Base-by-base conservation (phyloP, 2,113 vertebrate genomes). In the Garra rufa region DNA sequence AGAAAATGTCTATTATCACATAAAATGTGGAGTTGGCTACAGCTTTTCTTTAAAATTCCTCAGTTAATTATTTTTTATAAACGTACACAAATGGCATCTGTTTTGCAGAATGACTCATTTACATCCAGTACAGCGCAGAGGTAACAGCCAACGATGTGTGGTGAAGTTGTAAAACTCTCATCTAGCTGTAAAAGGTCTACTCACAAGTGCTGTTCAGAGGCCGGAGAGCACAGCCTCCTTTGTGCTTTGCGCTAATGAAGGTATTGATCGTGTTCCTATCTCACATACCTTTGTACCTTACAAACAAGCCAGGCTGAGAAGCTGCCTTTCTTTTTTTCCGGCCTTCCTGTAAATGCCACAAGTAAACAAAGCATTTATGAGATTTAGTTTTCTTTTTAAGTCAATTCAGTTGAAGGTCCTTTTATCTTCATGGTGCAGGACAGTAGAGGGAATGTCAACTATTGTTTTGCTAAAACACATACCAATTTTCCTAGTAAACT, bases 221-320 rank as follows among this genome's bases (percentile, higher is more conserved):
- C 44, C 63, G 21, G 30, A n/a, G 30, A 43, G n/a, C 63, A 73
- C 46, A 57, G 28, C n/a, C 9, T 44, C 24, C 46, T 46, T 34
- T 77, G 28, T 41, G 50, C 13, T 57, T 43, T 38, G 38, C 5
- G n/a, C 38, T 63, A 65, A 46, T 65, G 57, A 79, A 46, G 41
- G 63, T 30, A 79, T 65, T 63, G 76, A 79, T 43, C 24, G 15
- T 19, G 9, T 9, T 61, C 21, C n/a, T 65, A 80, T 80, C 77
- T 65, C 57, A 21, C 41, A 80, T 63, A 65, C 77, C 77, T 80
- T 80, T 80, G 77, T 65, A 80, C 77, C 43, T 28, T 21, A 65
- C 57, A 80, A 80, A 78, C 38, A 48, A 14, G n/a, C 15, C n/a
- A n/a, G 24, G 24, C 34, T 44, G 38, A 19, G 76, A 79, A 24